phyloP scores from a whole-genome alignment of 2,113 vertebrate species.

The Calonectris borealis region DNA sequence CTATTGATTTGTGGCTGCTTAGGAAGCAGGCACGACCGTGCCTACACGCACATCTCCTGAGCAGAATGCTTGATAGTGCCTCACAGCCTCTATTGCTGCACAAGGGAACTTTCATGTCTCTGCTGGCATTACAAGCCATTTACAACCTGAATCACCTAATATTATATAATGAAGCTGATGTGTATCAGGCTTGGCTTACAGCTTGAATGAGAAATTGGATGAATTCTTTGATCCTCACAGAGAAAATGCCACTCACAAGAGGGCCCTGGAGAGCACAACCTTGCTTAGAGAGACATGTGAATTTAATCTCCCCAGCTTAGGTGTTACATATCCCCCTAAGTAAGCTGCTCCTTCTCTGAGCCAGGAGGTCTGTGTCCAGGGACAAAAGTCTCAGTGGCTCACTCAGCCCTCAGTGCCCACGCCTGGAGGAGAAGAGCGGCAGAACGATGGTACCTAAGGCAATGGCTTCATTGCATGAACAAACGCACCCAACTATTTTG shows the following conservation, averaged over 20 bases:
- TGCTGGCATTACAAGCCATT: neutral
- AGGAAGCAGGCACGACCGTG: neutral
- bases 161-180: neutral
- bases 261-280: neutral
- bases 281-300: neutral
- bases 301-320: neutral
- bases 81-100: neutral
- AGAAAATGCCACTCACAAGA: neutral
- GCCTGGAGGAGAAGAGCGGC: fast-evolving
- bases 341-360: neutral
- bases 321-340: neutral
- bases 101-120: neutral
- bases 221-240: neutral
- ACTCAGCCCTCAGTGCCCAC: neutral
- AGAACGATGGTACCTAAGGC: neutral
- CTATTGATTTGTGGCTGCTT: neutral
- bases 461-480: neutral
- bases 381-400: neutral
- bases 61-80: neutral
- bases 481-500: neutral
- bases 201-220: neutral
- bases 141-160: neutral
- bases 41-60: neutral
- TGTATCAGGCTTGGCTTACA: neutral
- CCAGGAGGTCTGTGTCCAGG: neutral